Evolutionary conservation across 2,888 invertebrate genomes (phyloP), one percentile per base, ranked within the genome.

Genomic region (Polietes domitor): DNA sequence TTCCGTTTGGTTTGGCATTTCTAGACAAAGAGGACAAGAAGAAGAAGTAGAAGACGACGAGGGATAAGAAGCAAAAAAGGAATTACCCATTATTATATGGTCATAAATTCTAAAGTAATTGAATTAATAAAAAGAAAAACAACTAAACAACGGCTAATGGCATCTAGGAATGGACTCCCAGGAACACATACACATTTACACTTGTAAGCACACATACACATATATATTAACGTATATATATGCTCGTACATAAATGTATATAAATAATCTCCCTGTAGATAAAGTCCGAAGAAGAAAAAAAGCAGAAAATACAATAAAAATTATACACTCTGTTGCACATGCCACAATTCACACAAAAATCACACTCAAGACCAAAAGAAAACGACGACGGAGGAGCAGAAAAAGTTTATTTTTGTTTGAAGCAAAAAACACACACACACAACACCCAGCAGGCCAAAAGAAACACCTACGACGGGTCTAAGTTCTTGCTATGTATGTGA

Each of bases 291-390:
- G 58, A 50, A 55, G 53, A 77, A 55, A 37, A 61, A 74, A 50
- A 72, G n/a, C 68, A 24, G 47, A 19, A 63, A 73, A 77, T 65
- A 86, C 78, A 85, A 86, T 85, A 87, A 87, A 84, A 84, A 86
- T 87, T 86, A 87, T 84, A 85, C 85, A 86, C 86, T 86, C 86
- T 86, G 86, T 86, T 86, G 87, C 87, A 87, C 86, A 87, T 87
- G 86, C 85, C 84, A 86, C 86, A 86, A 86, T 86, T 87, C 87
- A 84, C 87, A 87, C 86, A 87, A 83, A 68, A 86, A 85, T 82
- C 82, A 84, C 78, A 86, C 80, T 80, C 77, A 77, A 80, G 71
- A 50, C 75, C 47, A 50, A 41, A 47, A 53, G 72, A 68, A 41
- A 65, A 61, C 50, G 63, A 65, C 58, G 76, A 28, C 5, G 58